Evolutionary conservation across 2,113 vertebrate species (phyloP), one percentile per base, ranked within the genome.

Genomic region (Trichomycterus rosablanca): DNA sequence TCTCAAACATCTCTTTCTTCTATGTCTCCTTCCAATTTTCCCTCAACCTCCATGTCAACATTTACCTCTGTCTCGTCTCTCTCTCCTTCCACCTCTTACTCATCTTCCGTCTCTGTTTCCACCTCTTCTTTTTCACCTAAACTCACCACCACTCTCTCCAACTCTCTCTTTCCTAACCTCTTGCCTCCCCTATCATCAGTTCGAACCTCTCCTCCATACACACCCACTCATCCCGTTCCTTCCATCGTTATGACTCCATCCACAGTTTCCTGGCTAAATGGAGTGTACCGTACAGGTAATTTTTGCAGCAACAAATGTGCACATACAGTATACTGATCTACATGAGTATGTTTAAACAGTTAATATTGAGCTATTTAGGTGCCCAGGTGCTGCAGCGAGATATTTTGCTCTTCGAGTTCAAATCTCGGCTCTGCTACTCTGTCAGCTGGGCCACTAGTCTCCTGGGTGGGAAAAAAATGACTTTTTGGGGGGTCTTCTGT

Each of bases 201-300:
- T 30, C 67, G 16, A 53, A 61, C 5, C 35, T 66, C 18, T 37
- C 51, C 16, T 22, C 42, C 39, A 51, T 48, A 18, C 22, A 19
- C 18, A 14, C 22, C 19, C n/a, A 23, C 64, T 43, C 51, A 52
- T 48, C n/a, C 71, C n/a, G 12, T 40, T 15, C 10, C 49, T 15
- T 35, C 70, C 63, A 56, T n/a, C n/a, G n/a, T 81, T 72, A 59
- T 68, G 53, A 79, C 80, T 42, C 71, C 82, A 28, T 68, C 69
- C 71, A 77, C 81, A 76, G 80, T 84, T 74, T 71, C 82, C 66
- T 72, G 16, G 81, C 80, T 79, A 81, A 85, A 79, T 67, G 84
- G 84, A 81, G 76, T 81, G 63, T 66, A 80, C 81, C 80, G 81
- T 75, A 83, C 87, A 89, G 87, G 87, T 89, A 89, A 88, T 79